Conservation (phyloP, 2,888 invertebrate genomes). For the Noctuana brunneofusca region DNA sequence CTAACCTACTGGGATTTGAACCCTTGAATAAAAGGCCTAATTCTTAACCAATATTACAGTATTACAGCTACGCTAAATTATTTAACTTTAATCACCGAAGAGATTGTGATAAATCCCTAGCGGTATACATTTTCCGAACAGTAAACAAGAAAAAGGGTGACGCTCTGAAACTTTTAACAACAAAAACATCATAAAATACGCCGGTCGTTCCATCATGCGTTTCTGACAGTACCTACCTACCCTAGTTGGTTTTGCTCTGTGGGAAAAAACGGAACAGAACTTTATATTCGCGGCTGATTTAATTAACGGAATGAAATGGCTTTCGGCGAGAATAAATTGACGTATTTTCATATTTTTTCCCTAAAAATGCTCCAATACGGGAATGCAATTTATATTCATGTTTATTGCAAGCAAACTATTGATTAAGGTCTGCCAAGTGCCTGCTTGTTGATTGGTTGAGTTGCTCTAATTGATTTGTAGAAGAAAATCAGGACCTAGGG, state of each 20-base stretch:
- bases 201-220: constrained; percentile 21
- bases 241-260: constrained; percentile 19
- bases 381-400: constrained; percentile 1
- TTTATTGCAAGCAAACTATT: background rate
- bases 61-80: too few species aligned
- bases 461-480: background rate
- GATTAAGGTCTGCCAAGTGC: background rate
- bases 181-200: constrained; percentile 15
- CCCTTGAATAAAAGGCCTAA: too few species aligned
- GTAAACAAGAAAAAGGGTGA: background rate
- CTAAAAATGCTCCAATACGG: background rate
- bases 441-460: background rate
- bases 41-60: too few species aligned
- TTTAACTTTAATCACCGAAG: background rate
- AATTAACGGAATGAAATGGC: constrained; percentile 26
- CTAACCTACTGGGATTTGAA: too few species aligned
- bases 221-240: constrained; percentile 30
- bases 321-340: constrained; percentile 10
- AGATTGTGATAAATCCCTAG: background rate
- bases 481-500: too few species aligned
- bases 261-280: constrained; percentile 14
- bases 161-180: constrained; percentile 17
- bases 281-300: constrained; percentile 15
- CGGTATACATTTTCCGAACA: background rate
- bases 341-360: constrained; percentile 14